Conservation (phyloP, 2,888 invertebrate genomes). For the Pollenia labialis region DNA sequence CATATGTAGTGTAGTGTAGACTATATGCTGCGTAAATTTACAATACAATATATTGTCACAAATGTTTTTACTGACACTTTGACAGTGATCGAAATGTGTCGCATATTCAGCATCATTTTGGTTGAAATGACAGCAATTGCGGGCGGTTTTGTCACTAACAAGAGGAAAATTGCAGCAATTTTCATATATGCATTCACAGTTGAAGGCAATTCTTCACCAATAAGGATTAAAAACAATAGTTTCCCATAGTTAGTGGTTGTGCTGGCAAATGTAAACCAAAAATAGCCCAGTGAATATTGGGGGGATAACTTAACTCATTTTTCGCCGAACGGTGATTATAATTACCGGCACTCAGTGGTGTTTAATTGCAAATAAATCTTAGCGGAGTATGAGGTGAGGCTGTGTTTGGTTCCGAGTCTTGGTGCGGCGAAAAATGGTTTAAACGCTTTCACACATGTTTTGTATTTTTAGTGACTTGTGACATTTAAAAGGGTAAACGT, state of each 20-base stretch:
- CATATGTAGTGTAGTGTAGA: slow-evolving; percentile 11
- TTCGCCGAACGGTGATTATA: not conserved
- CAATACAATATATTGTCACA: slow-evolving; percentile 81
- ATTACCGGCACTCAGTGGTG: too few species aligned
- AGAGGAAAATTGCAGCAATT: slow-evolving; percentile 82
- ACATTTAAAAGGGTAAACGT: too few species aligned
- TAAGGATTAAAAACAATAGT: slow-evolving; percentile 34
- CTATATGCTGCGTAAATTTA: slow-evolving; percentile 81
- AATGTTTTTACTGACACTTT: slow-evolving; percentile 74
- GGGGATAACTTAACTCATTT: not conserved
- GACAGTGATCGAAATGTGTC: slow-evolving; percentile 84
- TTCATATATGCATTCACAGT: slow-evolving; percentile 65
- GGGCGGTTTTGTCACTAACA: slow-evolving; percentile 82
- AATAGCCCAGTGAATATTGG: slow-evolving; percentile 10
- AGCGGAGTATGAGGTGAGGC: too few species aligned
- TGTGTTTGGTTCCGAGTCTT: too few species aligned
- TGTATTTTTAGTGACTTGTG: too few species aligned
- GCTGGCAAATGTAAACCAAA: not conserved
- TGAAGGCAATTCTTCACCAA: slow-evolving; percentile 17
- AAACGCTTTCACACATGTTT: too few species aligned
- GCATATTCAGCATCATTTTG: slow-evolving; percentile 73
- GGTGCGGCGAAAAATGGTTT: too few species aligned
- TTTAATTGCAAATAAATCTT: too few species aligned
- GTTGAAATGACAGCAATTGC: slow-evolving; percentile 78
- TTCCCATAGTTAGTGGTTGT: slow-evolving; percentile 45